These are phyloP conservation scores for Leguminivora glycinivorella DNA, from an alignment of 1,140 invertebrate species.

Conservation along the genomic window DNA sequence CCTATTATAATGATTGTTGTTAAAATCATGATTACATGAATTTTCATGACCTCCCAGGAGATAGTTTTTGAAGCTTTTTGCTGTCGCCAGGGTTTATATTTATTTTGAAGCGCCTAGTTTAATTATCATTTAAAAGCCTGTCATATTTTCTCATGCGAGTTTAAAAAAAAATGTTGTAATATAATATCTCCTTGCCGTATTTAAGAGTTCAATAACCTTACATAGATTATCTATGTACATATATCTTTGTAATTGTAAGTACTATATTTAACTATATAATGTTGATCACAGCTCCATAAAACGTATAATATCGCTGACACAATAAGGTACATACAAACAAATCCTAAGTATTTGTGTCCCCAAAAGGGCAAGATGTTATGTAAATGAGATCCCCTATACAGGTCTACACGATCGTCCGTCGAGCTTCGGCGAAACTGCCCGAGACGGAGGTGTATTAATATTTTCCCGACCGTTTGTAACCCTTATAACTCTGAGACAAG, in stretches of 20 bases:
- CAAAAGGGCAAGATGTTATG: constrained; percentile 1
- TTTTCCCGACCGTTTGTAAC: not conserved
- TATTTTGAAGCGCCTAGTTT: too few species aligned
- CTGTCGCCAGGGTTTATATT: too few species aligned
- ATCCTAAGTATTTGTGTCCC: not conserved
- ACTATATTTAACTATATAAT: not conserved
- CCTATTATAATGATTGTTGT: too few species aligned
- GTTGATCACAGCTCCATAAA: not conserved
- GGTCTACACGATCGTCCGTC: not conserved
- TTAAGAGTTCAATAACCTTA: not conserved
- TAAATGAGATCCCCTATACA: constrained; percentile 5
- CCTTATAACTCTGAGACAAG: not conserved
- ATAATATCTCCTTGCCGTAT: not conserved
- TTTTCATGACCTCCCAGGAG: too few species aligned
- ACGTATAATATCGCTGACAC: not conserved
- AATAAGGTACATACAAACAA: not conserved
- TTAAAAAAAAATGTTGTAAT: not conserved
- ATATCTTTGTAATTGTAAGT: too few species aligned
- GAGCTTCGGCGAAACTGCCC: not conserved
- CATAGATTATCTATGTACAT: too few species aligned
- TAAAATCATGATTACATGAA: too few species aligned
- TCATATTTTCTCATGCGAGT: not conserved
- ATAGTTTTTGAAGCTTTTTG: too few species aligned
- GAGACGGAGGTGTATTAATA: not conserved
- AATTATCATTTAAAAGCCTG: too few species aligned